These are phyloP conservation scores for Abramis brama DNA, from an alignment of 2,113 vertebrate species.

Conservation along the genomic window DNA sequence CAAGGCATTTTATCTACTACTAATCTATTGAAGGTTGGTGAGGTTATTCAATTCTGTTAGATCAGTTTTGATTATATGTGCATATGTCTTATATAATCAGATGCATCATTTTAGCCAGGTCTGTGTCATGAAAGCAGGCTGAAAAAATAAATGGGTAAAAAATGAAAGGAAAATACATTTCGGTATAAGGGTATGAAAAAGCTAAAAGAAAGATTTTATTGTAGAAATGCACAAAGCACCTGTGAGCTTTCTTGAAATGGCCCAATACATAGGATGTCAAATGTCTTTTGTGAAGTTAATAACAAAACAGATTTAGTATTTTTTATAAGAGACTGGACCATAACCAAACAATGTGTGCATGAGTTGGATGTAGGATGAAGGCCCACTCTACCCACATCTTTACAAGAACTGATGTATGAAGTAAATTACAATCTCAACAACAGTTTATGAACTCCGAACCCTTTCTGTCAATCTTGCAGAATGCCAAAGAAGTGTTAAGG, in stretches of 20 bases:
- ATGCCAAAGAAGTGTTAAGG: neutral
- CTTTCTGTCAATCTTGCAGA: slow-evolving; percentile 18
- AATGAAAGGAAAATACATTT: neutral
- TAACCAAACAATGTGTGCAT: neutral
- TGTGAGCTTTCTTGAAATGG: neutral
- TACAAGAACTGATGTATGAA: neutral
- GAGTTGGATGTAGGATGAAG: too few species aligned
- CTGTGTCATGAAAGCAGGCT: neutral
- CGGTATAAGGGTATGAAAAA: neutral
- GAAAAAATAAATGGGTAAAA: neutral
- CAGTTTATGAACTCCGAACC: neutral
- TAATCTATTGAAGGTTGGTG: neutral
- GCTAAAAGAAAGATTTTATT: neutral
- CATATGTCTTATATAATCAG: neutral
- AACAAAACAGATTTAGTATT: too few species aligned
- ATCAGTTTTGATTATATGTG: neutral
- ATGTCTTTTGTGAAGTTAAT: neutral
- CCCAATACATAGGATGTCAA: neutral
- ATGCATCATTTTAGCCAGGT: too few species aligned
- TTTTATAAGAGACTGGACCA: neutral
- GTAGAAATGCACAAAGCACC: neutral
- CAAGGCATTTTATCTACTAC: fast-evolving
- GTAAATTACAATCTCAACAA: neutral
- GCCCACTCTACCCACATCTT: neutral
- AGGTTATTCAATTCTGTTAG: neutral